Conservation (phyloP, 92 coral and sea anemone genomes). For the Porites evermanni region DNA sequence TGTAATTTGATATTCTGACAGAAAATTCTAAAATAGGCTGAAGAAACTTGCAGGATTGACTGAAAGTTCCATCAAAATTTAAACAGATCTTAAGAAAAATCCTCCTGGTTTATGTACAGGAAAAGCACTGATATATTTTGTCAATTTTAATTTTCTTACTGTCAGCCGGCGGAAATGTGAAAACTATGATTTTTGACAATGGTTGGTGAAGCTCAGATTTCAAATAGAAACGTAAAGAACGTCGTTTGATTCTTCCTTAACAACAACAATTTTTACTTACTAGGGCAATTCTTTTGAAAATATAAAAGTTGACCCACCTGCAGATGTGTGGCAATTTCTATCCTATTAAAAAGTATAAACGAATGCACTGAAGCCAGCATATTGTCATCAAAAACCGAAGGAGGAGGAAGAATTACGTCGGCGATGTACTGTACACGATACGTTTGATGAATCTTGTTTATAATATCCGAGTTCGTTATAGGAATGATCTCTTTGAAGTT, state of each 20-base stretch:
- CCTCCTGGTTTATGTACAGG: not conserved
- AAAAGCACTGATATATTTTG: not conserved
- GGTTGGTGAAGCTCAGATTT: conserved; percentile 21
- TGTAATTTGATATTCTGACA: not conserved
- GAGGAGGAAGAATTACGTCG: conserved; percentile 96
- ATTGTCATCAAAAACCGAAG: conserved; percentile 96
- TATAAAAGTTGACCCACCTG: conserved; percentile 73
- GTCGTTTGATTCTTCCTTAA: conserved; percentile 9
- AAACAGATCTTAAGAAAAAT: not conserved
- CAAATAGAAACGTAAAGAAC: conserved; percentile 21
- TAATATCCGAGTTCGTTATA: conserved; percentile 89
- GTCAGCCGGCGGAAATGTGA: not conserved
- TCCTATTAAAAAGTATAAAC: conserved; percentile 97
- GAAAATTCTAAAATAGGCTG: conserved; percentile 3
- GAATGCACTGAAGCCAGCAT: conserved; percentile 91
- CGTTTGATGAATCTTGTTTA: conserved; percentile 96
- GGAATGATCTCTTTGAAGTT: conserved; percentile 94
- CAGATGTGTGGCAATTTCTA: conserved; percentile 95
- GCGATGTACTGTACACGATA: conserved; percentile 95
- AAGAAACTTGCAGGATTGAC: conserved; percentile 6
- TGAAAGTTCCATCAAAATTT: conserved; percentile 25
- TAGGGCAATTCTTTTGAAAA: not conserved
- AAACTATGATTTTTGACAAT: not conserved
- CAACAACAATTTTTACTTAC: conserved; percentile 15
- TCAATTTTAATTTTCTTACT: not conserved